phyloP scores from a whole-genome alignment of 2,888 invertebrate genomes.

The Drosophila meridiana region DNA sequence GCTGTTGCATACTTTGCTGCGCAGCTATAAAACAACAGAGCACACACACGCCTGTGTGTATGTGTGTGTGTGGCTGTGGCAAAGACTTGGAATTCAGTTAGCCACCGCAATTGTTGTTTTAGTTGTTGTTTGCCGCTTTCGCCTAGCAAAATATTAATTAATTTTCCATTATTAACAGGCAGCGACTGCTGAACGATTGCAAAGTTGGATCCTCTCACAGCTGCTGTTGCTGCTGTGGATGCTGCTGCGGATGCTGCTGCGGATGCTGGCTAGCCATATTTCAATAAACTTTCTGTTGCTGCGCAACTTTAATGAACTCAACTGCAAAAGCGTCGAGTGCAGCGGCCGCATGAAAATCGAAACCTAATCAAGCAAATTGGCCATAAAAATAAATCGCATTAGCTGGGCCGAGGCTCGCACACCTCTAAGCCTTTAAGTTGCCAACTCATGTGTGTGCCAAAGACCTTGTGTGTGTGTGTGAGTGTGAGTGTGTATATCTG shows the following conservation, averaged over 20 bases:
- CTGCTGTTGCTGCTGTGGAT: conserved; percentile 9
- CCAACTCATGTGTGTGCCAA: conserved; percentile 53
- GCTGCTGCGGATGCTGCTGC: neutral
- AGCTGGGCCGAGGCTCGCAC: conserved; percentile 49
- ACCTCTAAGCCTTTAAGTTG: conserved; percentile 72
- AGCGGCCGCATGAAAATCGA: conserved; percentile 72
- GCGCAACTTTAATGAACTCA: conserved; percentile 64
- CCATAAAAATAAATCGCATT: conserved; percentile 81
- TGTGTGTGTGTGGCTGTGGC: conserved; percentile 9
- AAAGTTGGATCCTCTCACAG: conserved; percentile 38
- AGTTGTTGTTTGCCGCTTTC: conserved; percentile 23
- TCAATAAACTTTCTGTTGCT: conserved; percentile 43
- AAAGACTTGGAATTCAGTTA: conserved; percentile 26
- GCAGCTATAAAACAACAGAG: conserved; percentile 16
- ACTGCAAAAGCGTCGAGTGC: conserved; percentile 46
- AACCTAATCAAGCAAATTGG: conserved; percentile 81
- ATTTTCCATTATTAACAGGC: conserved; percentile 49
- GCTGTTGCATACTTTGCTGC: conserved; percentile 44
- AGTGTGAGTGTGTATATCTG: neutral
- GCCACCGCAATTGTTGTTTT: conserved; percentile 21
- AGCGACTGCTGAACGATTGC: conserved; percentile 19
- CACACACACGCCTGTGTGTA: neutral
- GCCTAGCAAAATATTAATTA: conserved; percentile 60
- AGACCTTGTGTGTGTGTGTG: neutral
- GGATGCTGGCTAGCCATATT: conserved; percentile 17